Percentiles rank a stretch among this genome's conserved stretches.
These are phyloP conservation scores for Emydura subglobosa DNA, from an alignment of 2,113 vertebrate species.

Conservation along the genomic window DNA sequence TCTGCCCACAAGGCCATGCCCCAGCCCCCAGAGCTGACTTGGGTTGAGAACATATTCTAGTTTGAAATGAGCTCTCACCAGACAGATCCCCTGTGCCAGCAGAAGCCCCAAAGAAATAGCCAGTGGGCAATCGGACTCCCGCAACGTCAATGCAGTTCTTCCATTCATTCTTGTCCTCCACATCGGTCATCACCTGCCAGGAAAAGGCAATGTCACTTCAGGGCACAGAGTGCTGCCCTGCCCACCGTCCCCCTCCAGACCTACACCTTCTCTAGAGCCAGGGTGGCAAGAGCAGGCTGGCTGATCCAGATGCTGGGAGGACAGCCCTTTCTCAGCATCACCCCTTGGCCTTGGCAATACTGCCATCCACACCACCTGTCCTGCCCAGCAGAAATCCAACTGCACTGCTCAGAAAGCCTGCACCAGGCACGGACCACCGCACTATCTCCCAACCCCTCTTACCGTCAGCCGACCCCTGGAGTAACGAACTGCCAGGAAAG, in stretches of 20 bases:
- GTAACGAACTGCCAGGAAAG: slow-evolving; percentile 96
- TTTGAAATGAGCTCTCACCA: slow-evolving; percentile 78
- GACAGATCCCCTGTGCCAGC: slow-evolving; percentile 97
- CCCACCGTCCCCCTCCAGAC: not conserved
- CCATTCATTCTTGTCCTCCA: slow-evolving; percentile 97
- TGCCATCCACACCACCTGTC: rapidly evolving
- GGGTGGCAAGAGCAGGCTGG: not conserved
- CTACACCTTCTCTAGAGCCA: not conserved
- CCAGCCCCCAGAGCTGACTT: not conserved
- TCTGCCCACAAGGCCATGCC: rapidly evolving
- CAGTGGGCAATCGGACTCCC: slow-evolving; percentile 94
- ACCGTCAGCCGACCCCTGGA: slow-evolving; percentile 95
- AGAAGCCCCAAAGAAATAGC: slow-evolving; percentile 96
- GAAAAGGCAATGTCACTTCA: not conserved
- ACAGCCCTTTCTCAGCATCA: not conserved
- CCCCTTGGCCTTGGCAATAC: not conserved
- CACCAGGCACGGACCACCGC: not conserved
- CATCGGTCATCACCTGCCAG: slow-evolving; percentile 92
- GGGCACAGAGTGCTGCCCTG: not conserved
- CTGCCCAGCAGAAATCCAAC: rapidly evolving
- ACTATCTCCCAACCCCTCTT: not conserved
- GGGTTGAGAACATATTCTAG: not conserved
- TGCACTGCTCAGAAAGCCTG: not conserved
- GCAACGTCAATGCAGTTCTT: slow-evolving; percentile 96
- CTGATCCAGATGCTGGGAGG: not conserved